Conservation (phyloP, 2,113 vertebrate genomes). For the Oryzias celebensis region DNA sequence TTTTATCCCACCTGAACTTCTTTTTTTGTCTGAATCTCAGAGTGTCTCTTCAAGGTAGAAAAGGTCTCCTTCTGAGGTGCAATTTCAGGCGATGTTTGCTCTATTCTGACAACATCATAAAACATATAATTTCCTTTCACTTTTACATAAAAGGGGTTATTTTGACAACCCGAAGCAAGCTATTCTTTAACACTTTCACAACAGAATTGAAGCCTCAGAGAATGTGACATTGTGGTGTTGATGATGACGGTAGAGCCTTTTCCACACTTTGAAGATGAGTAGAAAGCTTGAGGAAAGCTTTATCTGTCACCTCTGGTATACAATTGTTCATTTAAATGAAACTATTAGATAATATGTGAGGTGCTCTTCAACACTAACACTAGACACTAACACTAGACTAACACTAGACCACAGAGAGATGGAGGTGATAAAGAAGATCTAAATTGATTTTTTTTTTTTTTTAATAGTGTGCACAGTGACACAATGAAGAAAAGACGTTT, state of each 20-base stretch:
- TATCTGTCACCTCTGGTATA: conserved; percentile 9
- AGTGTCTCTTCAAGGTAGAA: conserved; percentile 47
- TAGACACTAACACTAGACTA: too few relatives aligned
- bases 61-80: conserved; percentile 20
- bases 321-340: conserved; percentile 2
- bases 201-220: neutral
- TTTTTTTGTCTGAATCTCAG: conserved; percentile 29
- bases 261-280: neutral
- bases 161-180: conserved; percentile 5
- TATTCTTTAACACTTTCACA: conserved; percentile 1
- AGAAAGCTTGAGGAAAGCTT: neutral
- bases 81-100: conserved; percentile 16
- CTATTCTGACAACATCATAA: conserved; percentile 21
- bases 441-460: too few relatives aligned
- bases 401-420: neutral
- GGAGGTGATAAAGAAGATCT: conserved; percentile 9
- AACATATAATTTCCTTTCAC: conserved; percentile 5
- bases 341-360: neutral
- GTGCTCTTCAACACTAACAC: too few relatives aligned
- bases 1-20: conserved; percentile 38
- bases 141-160: neutral
- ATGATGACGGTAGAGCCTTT: neutral
- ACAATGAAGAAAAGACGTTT: too few relatives aligned
- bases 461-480: too few relatives aligned
- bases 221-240: neutral